phyloP scores from a whole-genome alignment of 2,888 invertebrate genomes.

The Chymomyza fuscimana region DNA sequence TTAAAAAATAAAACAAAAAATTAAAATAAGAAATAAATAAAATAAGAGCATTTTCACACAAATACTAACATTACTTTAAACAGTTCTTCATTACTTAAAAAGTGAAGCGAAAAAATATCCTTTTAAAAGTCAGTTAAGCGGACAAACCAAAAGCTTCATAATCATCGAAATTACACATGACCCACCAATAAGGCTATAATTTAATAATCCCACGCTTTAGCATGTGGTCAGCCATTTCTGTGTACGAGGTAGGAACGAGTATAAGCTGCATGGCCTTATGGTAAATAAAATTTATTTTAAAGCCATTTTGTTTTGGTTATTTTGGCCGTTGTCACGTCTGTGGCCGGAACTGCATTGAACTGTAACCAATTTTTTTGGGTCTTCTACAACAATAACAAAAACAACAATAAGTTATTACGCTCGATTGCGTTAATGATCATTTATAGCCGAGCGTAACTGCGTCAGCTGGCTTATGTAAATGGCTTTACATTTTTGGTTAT shows the following conservation, averaged over 20 bases:
- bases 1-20: too few species aligned
- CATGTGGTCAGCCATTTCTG: not conserved
- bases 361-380: conserved; percentile 36
- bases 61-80: too few species aligned
- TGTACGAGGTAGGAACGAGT: not conserved
- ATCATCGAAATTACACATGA: not conserved
- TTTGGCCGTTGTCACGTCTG: conserved; percentile 56
- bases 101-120: not conserved
- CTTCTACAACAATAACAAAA: conserved; percentile 11
- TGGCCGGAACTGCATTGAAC: conserved; percentile 51
- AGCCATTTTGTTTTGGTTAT: conserved; percentile 23
- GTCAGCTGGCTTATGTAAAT: conserved; percentile 53
- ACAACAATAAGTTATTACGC: conserved; percentile 57
- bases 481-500: conserved; percentile 19
- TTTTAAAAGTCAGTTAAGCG: not conserved
- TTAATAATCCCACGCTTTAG: not conserved
- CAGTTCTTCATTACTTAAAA: not conserved
- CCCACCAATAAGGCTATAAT: not conserved
- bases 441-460: conserved; percentile 42
- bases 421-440: conserved; percentile 61
- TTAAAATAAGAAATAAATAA: too few species aligned
- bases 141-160: not conserved
- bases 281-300: not conserved
- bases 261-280: not conserved
- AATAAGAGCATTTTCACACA: too few species aligned